These are phyloP conservation scores for Chloroclystis v-ata DNA, from an alignment of 2,888 invertebrate genomes.

Conservation along the genomic window DNA sequence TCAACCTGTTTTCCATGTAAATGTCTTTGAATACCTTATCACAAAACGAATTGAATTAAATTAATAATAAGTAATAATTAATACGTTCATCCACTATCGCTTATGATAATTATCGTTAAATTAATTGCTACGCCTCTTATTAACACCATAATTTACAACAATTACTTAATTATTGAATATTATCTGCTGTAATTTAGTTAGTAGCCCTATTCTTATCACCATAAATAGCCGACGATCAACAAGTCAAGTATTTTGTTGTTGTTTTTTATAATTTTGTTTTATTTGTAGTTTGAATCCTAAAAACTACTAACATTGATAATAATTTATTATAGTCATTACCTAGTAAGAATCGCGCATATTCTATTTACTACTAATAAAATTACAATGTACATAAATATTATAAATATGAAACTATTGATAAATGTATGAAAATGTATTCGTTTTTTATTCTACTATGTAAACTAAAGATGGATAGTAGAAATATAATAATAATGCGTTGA, in stretches of 20 bases:
- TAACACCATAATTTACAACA: background rate
- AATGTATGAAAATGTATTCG: constrained; percentile 29
- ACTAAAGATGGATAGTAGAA: constrained; percentile 23
- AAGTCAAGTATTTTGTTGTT: no score
- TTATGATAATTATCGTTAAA: constrained; percentile 5
- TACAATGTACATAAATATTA: constrained; percentile 17
- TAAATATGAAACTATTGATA: constrained; percentile 20
- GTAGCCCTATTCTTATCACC: no score
- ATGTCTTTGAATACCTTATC: constrained; percentile 3
- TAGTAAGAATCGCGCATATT: background rate
- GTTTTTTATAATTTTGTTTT: no score
- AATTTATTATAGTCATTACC: no score
- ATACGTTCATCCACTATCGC: constrained; percentile 5
- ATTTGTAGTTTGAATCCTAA: no score
- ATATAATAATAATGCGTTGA: constrained; percentile 14
- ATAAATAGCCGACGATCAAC: no score
- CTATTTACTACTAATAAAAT: constrained; percentile 1
- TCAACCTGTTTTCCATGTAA: background rate
- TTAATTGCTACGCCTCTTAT: background rate
- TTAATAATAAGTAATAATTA: background rate
- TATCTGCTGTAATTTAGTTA: no score
- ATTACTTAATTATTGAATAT: no score
- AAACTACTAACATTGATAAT: no score
- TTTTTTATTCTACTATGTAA: constrained; percentile 22
- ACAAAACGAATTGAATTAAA: constrained; percentile 11